Evolutionary conservation across 2,113 vertebrate species (phyloP).

Genomic region (Chloroceryle aenea): DNA sequence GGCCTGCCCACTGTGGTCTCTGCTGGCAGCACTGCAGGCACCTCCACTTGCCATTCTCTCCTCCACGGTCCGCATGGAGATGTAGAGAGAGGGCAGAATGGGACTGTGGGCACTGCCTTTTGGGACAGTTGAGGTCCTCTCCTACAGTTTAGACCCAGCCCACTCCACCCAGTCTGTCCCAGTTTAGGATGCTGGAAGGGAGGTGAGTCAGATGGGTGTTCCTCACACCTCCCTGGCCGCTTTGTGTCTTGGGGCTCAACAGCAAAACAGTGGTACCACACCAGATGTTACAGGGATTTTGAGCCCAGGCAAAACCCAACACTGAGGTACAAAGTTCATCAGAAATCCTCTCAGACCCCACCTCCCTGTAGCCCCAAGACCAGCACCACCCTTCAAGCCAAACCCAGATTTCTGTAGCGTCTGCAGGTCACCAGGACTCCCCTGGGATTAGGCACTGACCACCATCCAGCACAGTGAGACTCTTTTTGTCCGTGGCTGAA

Average conservation of each 20-base stretch:
- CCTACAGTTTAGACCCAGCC: neutral
- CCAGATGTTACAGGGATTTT: neutral
- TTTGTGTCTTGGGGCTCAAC: neutral
- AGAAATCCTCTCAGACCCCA: neutral
- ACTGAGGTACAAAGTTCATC: neutral
- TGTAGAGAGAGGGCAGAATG: rapidly evolving
- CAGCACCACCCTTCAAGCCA: neutral
- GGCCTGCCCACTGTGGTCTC: neutral
- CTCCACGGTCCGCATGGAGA: rapidly evolving
- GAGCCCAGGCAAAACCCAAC: neutral
- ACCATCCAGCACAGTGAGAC: neutral
- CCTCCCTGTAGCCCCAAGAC: neutral
- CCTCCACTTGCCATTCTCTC: neutral
- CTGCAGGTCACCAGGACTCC: neutral
- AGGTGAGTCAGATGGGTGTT: neutral
- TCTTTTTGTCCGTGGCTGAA: neutral
- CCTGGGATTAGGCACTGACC: neutral
- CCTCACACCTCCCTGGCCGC: neutral
- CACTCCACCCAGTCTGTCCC: neutral
- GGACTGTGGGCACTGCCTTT: neutral
- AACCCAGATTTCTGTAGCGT: rapidly evolving
- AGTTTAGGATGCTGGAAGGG: neutral
- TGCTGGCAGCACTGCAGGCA: rapidly evolving
- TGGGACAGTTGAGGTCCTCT: neutral
- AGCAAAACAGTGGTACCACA: neutral